phyloP scores from a whole-genome alignment of 2,797 vertebrate genomes.

The Parauchenoglanis ngamensis region DNA sequence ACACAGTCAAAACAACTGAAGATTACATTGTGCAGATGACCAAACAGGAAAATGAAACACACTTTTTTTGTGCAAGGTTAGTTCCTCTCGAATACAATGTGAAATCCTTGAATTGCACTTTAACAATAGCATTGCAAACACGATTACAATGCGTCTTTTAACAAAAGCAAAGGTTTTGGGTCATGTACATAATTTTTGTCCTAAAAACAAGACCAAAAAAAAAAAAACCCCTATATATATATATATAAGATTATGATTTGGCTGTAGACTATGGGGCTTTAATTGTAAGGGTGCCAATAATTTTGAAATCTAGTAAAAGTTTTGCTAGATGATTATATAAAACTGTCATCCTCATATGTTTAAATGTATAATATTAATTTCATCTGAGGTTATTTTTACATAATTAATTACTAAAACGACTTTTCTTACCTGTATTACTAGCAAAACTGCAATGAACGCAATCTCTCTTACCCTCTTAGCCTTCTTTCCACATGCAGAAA shows the following conservation, averaged over 20 bases:
- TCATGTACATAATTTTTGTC: background rate
- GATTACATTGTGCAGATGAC: too few relatives aligned
- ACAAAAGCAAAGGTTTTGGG: background rate
- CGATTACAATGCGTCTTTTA: background rate
- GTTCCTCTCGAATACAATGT: too few relatives aligned
- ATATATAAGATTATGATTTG: background rate
- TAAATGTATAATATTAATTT: background rate
- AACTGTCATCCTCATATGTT: background rate
- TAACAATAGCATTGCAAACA: background rate
- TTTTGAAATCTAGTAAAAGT: background rate
- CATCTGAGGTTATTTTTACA: background rate
- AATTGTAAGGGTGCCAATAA: background rate
- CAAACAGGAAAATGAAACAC: background rate
- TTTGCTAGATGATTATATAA: background rate
- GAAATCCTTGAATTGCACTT: background rate
- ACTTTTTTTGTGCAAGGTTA: background rate
- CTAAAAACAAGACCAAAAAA: too few relatives aligned
- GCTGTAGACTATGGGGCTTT: background rate
- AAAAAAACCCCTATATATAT: background rate
- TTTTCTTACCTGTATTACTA: background rate
- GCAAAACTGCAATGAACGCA: background rate
- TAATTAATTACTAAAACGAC: slow-evolving; percentile 2
- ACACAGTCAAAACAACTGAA: background rate
- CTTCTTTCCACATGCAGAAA: background rate
- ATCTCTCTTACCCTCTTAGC: background rate